Base-by-base conservation (phyloP, 2,113 vertebrate genomes). In the Dascyllus trimaculatus region DNA sequence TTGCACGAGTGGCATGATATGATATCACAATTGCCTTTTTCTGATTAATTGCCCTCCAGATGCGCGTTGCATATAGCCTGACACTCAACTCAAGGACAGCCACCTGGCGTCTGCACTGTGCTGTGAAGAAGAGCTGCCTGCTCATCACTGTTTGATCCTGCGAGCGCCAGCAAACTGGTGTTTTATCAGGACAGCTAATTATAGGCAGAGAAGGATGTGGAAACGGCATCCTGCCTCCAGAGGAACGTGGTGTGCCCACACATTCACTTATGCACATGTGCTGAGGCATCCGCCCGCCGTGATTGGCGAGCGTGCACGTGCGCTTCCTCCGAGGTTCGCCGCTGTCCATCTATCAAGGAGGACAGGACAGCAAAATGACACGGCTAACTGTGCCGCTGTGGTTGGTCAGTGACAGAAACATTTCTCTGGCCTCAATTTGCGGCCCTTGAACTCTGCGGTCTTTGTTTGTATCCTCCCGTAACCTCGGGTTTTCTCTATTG, bases 121-220 rank as follows among this genome's bases (percentile, higher is more conserved):
- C 80, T 72, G 82, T 74, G 86, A 81, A 79, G 89, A 82, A 4
- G 86, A 87, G 88, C 76, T 83, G 89, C 89, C 89, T 85, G 89
- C 92, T 90, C 89, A 86, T 91, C 87, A 84, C 79, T 64, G 87
- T 90, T 88, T 92, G 88, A 89, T 89, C 88, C 88, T 71, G 91
- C 88, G 40, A 85, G 82, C 75, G 52, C 87, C 86, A 88, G 90
- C 85, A 88, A 90, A 88, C 83, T 40, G 19, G 62, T 69, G 84
- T 87, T 91, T 90, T 90, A 92, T 90, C 86, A 65, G 85, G 74
- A 75, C 62, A 65, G 90, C 86, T 89, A 91, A 93, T 92, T 91
- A 93, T 84, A 92, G 90, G 67, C 81, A 69, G 88, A 63, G 78
- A 88, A 71, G 77, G 88, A 89, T 88, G 85, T 75, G 80, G 86